Evolutionary conservation across 2,113 vertebrate genomes (phyloP), one percentile per base, ranked within the genome.

Genomic region (Atlantisia rogersi): DNA sequence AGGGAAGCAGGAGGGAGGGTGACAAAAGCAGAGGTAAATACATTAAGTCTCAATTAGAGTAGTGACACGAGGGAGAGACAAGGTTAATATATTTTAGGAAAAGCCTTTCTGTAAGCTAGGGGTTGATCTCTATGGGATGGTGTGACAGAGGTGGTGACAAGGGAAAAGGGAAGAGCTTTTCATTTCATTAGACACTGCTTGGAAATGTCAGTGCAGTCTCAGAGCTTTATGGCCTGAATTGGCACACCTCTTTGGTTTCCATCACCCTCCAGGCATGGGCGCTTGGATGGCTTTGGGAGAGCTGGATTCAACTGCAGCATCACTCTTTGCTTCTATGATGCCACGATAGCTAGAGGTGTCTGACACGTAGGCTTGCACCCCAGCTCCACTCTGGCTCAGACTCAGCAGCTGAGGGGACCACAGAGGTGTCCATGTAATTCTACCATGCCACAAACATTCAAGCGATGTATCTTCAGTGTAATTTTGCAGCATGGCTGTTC

Each of bases 11-110:
- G 65, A 86, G 44, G 64, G 80, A 77, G 74, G 52, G 64, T 81
- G 91, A 77, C 46, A 87, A 91, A 95, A 75, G 75, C 88, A 90
- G 78, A 95, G 86, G 84, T 93, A 97, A 96, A 96, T 92, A 94
- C 92, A 91, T 96, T 96, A 96, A 82, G 69, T 95, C 58, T 93
- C 94, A 93, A 82, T 95, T 95, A 96, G 83, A 68, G 69, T 15
- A 65, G 67, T 89, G 94, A 96, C 94, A 84, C 0, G 0, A 56
- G 58, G 78, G 71, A 86, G 62, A 88, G 48, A 25, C 53, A 67
- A 56, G 82, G 92, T 94, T 93, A 96, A 94, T 84, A 76, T 81
- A 56, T 96, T 88, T 96, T 92, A 86, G 71, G 82, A 88, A 93
- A 96, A 92, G 74, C 63, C 59, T 88, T 92, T 91, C 42, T 59